Base-by-base conservation (phyloP, 2,113 vertebrate species). In the Hippolais icterina region DNA sequence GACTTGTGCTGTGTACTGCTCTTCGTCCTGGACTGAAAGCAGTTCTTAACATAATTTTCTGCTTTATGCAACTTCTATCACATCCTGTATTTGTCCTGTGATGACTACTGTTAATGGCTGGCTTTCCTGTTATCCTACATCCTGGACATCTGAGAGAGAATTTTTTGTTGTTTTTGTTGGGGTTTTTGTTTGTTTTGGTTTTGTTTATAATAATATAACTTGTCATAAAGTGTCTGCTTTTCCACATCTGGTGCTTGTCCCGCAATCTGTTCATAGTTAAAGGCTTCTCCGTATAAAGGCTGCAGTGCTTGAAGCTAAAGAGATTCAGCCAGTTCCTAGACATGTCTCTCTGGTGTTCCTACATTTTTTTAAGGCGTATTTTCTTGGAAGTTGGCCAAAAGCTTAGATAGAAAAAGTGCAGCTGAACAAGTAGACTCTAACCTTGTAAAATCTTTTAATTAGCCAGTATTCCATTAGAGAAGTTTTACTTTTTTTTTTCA, bases 31-130 rank as follows among this genome's bases (percentile, higher is more conserved):
- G 44, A 4, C 24, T n/a, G 15, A 15, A 6, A 37, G 19, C 22
- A n/a, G 0, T 41, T 79, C 33, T 31, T 14, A 11, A 6, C 1
- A 0, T 17, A 2, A 16, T 60, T 19, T 49, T 21, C 19, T 16
- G 21, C 27, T 71, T 66, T 49, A 20, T 35, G 50, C 37, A 21
- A n/a, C 31, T 46, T 69, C 1, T 33, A 0, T 37, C 12, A 7
- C 12, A 7, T 65, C 16, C 23, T 52, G 2, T 59, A 2, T 77
- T 64, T 74, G 44, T 64, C 15, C 14, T 15, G 0, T 17, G 21
- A 63, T 33, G 31, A 31, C 50, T 44, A 3, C 29, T 17, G 15
- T 57, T 89, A 52, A 27, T 80, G 37, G 8, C 7, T 33, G 39
- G 35, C n/a, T 74, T 77, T 65, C 18, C 17, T 61, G 11, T 41